These are phyloP conservation scores for Entomyzon cyanotis DNA, from an alignment of 2,113 vertebrate species.

Conservation along the genomic window DNA sequence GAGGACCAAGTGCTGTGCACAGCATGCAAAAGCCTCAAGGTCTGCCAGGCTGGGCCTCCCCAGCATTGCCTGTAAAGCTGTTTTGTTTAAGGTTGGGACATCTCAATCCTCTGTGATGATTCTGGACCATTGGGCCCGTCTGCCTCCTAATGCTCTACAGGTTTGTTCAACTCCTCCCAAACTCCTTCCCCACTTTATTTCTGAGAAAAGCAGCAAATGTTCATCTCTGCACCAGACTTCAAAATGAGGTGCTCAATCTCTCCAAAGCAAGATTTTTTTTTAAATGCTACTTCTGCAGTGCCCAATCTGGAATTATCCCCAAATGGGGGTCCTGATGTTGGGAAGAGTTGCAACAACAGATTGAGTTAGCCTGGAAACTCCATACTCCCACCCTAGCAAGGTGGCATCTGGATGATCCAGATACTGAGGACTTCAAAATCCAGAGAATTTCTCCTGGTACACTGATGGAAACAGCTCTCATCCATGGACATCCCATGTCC, in stretches of 20 bases:
- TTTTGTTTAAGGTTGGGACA: not conserved
- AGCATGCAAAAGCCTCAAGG: not conserved
- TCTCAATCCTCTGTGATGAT: not conserved
- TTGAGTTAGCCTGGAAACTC: not conserved
- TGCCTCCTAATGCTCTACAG: not conserved
- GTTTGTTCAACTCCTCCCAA: not conserved
- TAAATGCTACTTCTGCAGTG: not conserved
- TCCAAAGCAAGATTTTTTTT: not conserved
- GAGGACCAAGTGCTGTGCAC: not conserved
- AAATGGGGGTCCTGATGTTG: fast-evolving
- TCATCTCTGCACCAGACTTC: not conserved
- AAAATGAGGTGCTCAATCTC: not conserved
- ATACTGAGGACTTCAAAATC: not conserved
- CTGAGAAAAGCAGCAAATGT: not conserved
- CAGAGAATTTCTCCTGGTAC: not conserved
- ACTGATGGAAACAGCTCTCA: fast-evolving
- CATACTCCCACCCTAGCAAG: fast-evolving
- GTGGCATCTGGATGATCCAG: not conserved
- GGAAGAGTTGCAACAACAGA: not conserved
- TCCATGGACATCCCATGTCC: not conserved
- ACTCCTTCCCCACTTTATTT: not conserved
- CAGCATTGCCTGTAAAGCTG: not conserved
- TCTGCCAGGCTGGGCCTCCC: not conserved
- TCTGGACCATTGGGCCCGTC: not conserved
- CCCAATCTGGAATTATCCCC: not conserved